These are phyloP conservation scores for Poecilus cupreus DNA, from an alignment of 2,888 invertebrate genomes.

Conservation along the genomic window DNA sequence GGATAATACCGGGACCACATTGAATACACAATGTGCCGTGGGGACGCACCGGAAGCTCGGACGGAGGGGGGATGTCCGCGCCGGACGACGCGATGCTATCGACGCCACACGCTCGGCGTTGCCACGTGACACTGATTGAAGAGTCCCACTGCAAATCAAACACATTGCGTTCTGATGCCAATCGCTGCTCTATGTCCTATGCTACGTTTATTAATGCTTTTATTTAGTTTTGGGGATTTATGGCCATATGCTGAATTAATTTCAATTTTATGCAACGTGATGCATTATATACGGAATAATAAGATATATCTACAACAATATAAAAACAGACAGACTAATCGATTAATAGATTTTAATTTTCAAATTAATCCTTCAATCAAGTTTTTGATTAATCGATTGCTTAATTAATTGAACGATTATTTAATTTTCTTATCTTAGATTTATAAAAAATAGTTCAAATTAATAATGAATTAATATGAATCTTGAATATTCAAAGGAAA, in stretches of 20 bases:
- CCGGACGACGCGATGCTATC: neutral
- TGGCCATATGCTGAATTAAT: neutral
- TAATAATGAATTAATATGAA: too few relatives aligned
- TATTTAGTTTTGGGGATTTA: slow-evolving; percentile 7
- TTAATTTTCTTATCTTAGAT: too few relatives aligned
- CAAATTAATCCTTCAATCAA: too few relatives aligned
- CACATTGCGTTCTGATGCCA: slow-evolving; percentile 30
- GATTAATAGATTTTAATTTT: too few relatives aligned
- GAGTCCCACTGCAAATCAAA: slow-evolving; percentile 51
- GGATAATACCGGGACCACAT: slow-evolving; percentile 69
- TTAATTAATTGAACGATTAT: too few relatives aligned
- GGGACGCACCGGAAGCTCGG: neutral
- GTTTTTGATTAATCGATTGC: too few relatives aligned
- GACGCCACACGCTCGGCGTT: neutral
- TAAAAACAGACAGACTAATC: too few relatives aligned
- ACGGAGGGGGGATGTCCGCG: neutral
- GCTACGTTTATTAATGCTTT: slow-evolving; percentile 7
- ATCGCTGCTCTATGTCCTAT: neutral
- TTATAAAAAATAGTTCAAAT: too few relatives aligned
- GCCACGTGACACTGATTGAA: slow-evolving; percentile 51
- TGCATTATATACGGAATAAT: neutral
- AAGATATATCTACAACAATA: too few relatives aligned
- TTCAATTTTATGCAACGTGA: neutral
- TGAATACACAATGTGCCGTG: slow-evolving; percentile 71
- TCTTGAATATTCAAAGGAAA: too few relatives aligned